Percentiles rank a stretch among this genome's conserved stretches.
Conservation (phyloP, 2,888 invertebrate genomes). For the Drosophila fungiperda region DNA sequence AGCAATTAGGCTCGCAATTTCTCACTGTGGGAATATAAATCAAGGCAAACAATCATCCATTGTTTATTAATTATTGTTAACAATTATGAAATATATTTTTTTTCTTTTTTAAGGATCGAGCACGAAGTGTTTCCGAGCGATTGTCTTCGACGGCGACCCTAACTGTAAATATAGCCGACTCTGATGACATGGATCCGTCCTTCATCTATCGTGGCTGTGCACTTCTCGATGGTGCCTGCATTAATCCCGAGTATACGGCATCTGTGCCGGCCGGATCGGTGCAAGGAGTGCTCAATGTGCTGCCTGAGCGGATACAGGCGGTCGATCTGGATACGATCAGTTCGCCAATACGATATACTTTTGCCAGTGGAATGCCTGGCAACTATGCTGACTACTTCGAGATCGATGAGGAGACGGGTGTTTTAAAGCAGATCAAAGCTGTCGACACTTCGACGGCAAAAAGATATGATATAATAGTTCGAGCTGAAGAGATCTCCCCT, state of each 20-base stretch:
- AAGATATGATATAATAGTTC: conserved; percentile 92
- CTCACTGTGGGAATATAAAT: not conserved
- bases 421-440: conserved; percentile 91
- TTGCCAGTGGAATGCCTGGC: conserved; percentile 92
- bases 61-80: not conserved
- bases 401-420: conserved; percentile 92
- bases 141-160: conserved; percentile 94
- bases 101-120: conserved; percentile 89
- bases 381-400: conserved; percentile 92
- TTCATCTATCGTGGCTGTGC: conserved; percentile 95
- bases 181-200: conserved; percentile 96
- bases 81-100: not conserved
- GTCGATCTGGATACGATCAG: conserved; percentile 95
- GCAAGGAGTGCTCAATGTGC: conserved; percentile 92
- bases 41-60: not conserved
- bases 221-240: conserved; percentile 92
- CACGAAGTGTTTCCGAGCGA: conserved; percentile 90
- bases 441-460: conserved; percentile 93
- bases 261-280: conserved; percentile 91
- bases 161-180: conserved; percentile 93
- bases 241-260: conserved; percentile 94
- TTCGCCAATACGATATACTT: conserved; percentile 92
- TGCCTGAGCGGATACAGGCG: conserved; percentile 95
- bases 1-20: not conserved
- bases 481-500: conserved; percentile 94